phyloP scores from a whole-genome alignment of 2,888 invertebrate genomes.

The Sympetrum striolatum region DNA sequence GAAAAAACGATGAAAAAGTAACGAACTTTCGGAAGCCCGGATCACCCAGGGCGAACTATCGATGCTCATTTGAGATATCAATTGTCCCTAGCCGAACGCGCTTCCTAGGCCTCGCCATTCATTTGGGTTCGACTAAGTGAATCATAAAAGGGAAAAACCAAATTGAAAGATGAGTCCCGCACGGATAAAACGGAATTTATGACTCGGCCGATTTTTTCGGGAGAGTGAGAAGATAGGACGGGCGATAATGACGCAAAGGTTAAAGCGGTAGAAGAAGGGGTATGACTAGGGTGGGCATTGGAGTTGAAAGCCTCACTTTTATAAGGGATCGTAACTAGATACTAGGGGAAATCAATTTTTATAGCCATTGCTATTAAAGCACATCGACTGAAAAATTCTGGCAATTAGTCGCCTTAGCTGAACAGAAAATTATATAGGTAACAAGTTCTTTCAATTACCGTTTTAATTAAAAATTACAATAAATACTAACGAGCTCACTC shows the following conservation, averaged over 20 bases:
- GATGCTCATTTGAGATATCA: slow-evolving; percentile 38
- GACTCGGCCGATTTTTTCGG: slow-evolving; percentile 10
- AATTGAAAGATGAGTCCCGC: slow-evolving; percentile 31
- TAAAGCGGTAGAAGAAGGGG: background rate
- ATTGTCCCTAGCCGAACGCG: background rate
- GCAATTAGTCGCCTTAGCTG: too few relatives aligned
- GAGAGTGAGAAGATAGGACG: background rate
- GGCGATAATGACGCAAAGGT: background rate
- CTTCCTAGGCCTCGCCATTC: background rate
- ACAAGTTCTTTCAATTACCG: too few relatives aligned
- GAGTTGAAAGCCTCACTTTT: background rate
- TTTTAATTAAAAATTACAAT: too few relatives aligned
- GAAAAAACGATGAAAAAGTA: background rate
- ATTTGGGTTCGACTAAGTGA: slow-evolving; percentile 18
- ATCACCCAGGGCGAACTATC: background rate
- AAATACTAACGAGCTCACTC: too few relatives aligned
- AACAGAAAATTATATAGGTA: too few relatives aligned
- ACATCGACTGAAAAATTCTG: too few relatives aligned
- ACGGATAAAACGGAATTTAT: slow-evolving; percentile 36
- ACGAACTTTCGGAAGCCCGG: background rate
- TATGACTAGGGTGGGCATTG: background rate
- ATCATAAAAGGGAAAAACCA: background rate
- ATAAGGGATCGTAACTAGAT: too few relatives aligned
- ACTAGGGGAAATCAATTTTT: too few relatives aligned
- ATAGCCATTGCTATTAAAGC: too few relatives aligned